Evolutionary conservation across 2,888 invertebrate species (phyloP), one percentile per base, ranked within the genome.

Genomic region (Drosophila imparisetae): DNA sequence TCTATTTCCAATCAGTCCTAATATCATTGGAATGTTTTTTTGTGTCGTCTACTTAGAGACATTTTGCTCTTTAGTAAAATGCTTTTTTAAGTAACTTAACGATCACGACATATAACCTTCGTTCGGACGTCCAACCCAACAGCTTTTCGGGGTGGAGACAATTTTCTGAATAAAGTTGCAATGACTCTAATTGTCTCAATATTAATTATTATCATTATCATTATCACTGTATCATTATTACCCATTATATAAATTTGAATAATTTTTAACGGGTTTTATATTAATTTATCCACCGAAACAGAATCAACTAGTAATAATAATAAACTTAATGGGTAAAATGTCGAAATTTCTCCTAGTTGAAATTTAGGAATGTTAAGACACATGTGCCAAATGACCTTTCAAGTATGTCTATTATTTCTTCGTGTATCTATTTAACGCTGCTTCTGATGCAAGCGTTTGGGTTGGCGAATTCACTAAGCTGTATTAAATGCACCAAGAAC

Each of bases 401-500:
- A 42, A 21, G 21, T 13, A 11, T 11, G 42, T 42, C 42, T 13
- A 11, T 6, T 21, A 42, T 42, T 42, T 42, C 2, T 0, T 11
- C 11, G 42, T 21, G 21, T 21, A 2, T 42, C n/a, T 40, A 21
- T 21, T 40, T 2, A 40, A 11, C n/a, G n/a, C 29, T 53, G 38
- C 15, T 40, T 7, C 6, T 32, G 29, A 21, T 50, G 27, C 18
- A 13, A n/a, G 32, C 29, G 24, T 36, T 32, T 60, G 30, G 45
- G 8, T 27, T 71, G 57, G 64, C 66, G 65, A 81, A 81, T 81
- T 83, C 65, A 57, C 59, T 36, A 66, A 68, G 69, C 63, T 83
- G 76, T 64, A 80, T 66, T 63, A 68, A 74, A 77, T 77, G 75
- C 83, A 73, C 59, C 58, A 65, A 30, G 63, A 57, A 80, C 66